Evolutionary conservation across 2,888 invertebrate species (phyloP).

Genomic region (Oeneis ivallda): DNA sequence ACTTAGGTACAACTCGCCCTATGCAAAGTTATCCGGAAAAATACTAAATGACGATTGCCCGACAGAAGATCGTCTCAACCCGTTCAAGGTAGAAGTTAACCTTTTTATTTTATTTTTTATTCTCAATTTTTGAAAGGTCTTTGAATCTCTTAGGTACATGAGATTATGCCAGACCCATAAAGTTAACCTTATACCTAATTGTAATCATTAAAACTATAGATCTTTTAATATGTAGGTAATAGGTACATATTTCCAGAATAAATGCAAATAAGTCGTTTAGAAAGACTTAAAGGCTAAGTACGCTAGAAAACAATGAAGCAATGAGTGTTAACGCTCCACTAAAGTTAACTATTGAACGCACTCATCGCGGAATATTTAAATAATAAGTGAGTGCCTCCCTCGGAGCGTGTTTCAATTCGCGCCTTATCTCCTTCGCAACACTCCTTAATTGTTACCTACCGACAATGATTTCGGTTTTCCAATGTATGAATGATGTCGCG

Average conservation of each 20-base stretch:
- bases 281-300: neutral
- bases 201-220: neutral
- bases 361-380: slow-evolving; percentile 77
- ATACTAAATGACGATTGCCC: too few relatives aligned
- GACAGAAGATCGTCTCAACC: too few relatives aligned
- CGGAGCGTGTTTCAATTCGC: slow-evolving; percentile 59
- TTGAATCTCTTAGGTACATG: too few relatives aligned
- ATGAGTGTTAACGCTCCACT: slow-evolving; percentile 48
- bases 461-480: slow-evolving; percentile 30
- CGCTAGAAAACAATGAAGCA: slow-evolving; percentile 42
- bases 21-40: too few relatives aligned
- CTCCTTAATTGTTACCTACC: slow-evolving; percentile 49
- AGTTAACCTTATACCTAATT: too few relatives aligned
- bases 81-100: too few relatives aligned
- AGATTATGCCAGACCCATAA: too few relatives aligned
- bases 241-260: too few relatives aligned
- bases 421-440: slow-evolving; percentile 71
- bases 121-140: too few relatives aligned
- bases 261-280: neutral
- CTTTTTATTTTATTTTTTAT: too few relatives aligned
- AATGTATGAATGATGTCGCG: slow-evolving; percentile 15
- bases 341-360: slow-evolving; percentile 70
- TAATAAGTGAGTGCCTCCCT: slow-evolving; percentile 60
- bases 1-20: too few relatives aligned
- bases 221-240: neutral